phyloP scores from a whole-genome alignment of 2,888 invertebrate genomes.

The Allacma fusca region DNA sequence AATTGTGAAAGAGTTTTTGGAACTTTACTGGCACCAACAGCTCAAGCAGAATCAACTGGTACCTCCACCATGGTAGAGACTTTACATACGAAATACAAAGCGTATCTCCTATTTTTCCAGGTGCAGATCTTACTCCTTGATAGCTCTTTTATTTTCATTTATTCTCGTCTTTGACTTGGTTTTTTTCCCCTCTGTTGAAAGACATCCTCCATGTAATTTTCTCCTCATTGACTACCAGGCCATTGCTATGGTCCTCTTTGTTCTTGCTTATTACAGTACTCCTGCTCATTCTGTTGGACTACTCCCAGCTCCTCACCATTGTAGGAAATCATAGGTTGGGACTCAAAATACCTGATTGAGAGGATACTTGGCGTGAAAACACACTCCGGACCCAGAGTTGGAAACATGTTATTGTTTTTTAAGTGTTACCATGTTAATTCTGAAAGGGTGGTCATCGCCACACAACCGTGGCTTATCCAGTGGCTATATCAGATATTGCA shows the following conservation, averaged over 20 bases:
- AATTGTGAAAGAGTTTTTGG: conserved; percentile 31
- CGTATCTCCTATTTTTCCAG: conserved; percentile 49
- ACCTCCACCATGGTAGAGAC: no score
- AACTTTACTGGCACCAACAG: not conserved
- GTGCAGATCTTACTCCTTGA: conserved; percentile 3
- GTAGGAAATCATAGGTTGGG: no score
- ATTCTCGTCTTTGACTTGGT: not conserved
- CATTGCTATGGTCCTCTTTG: no score
- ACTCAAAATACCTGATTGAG: no score
- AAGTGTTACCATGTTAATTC: not conserved
- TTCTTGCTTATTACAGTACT: no score
- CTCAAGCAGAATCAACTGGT: not conserved
- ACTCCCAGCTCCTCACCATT: no score
- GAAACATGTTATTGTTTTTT: no score
- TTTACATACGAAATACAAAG: conserved; percentile 42
- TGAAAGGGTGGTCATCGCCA: not conserved
- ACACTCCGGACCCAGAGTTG: no score
- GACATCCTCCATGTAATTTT: not conserved
- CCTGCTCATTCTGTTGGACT: no score
- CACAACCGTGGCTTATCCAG: not conserved
- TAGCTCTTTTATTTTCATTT: not conserved
- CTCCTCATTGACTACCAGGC: not conserved
- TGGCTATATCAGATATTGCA: conserved; percentile 7
- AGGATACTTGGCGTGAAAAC: no score
- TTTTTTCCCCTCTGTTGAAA: not conserved